phyloP scores from a whole-genome alignment of 2,888 invertebrate genomes.

The Agrochola macilenta region DNA sequence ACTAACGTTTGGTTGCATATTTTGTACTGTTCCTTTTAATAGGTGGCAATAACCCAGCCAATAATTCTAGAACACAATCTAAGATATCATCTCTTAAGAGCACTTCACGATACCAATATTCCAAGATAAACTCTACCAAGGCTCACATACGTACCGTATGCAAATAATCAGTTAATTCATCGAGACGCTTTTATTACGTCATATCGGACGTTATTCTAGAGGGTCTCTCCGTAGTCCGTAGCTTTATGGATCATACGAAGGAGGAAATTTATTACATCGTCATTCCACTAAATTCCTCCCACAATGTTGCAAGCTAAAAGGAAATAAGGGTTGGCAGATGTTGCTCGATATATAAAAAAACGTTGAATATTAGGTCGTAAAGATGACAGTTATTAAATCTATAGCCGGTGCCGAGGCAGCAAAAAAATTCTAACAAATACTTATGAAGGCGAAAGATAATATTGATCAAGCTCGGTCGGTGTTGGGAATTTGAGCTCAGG shows the following conservation, averaged over 20 bases:
- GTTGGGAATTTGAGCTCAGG: constrained; percentile 44
- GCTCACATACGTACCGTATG: constrained; percentile 27
- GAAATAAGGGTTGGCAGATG: constrained; percentile 83
- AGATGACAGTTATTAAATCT: constrained; percentile 79
- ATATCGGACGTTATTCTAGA: constrained; percentile 64
- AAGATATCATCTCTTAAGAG: not conserved
- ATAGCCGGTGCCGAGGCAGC: constrained; percentile 48
- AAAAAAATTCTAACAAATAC: constrained; percentile 55
- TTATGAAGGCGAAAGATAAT: constrained; percentile 62
- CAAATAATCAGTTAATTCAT: constrained; percentile 69
- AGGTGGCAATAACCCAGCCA: not conserved
- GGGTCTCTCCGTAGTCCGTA: constrained; percentile 63
- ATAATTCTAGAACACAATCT: not conserved
- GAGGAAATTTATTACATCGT: constrained; percentile 83
- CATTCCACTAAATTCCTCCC: constrained; percentile 82
- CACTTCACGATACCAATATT: not conserved
- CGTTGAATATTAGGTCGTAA: constrained; percentile 78
- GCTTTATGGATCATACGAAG: constrained; percentile 83
- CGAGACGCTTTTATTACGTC: constrained; percentile 69
- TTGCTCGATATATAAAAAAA: constrained; percentile 72
- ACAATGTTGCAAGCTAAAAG: constrained; percentile 78
- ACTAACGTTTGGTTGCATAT: not conserved
- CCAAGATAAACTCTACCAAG: constrained; percentile 28
- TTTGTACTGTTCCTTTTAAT: not conserved
- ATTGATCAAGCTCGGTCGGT: constrained; percentile 61